Evolutionary conservation across 2,113 vertebrate genomes (phyloP).

Genomic region (Trichomycterus rosablanca): DNA sequence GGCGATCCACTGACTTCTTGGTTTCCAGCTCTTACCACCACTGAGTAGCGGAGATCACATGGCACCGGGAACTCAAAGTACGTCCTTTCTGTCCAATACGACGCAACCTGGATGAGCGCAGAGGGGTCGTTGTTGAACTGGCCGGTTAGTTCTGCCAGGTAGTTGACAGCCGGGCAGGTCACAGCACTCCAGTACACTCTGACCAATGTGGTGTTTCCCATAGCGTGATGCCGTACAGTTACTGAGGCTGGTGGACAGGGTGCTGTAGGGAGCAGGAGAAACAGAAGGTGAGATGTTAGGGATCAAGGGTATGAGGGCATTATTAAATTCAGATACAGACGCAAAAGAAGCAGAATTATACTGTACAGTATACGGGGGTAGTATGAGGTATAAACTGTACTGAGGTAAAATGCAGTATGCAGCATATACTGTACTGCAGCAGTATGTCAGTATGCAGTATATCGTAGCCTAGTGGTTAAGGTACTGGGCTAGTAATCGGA

Average conservation of each 20-base stretch:
- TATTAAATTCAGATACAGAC: too few relatives aligned
- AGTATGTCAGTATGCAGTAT: too few relatives aligned
- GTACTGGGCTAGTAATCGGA: too few relatives aligned
- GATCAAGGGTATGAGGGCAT: not conserved
- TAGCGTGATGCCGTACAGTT: slow-evolving; percentile 42
- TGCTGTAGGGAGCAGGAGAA: slow-evolving; percentile 45
- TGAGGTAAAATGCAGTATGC: too few relatives aligned
- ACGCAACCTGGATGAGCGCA: slow-evolving; percentile 50
- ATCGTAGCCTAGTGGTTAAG: too few relatives aligned
- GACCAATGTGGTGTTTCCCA: slow-evolving; percentile 47
- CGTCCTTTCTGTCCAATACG: slow-evolving; percentile 60
- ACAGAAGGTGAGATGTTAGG: not conserved
- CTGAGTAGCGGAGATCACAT: slow-evolving; percentile 60
- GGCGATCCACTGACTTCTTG: slow-evolving; percentile 53
- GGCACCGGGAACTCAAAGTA: slow-evolving; percentile 68
- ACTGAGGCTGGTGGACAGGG: slow-evolving; percentile 61
- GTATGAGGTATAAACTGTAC: too few relatives aligned
- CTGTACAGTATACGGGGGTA: too few relatives aligned
- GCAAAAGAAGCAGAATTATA: too few relatives aligned
- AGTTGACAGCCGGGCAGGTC: slow-evolving; percentile 54
- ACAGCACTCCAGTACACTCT: slow-evolving; percentile 55
- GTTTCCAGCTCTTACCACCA: slow-evolving; percentile 60
- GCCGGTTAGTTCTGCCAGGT: slow-evolving; percentile 55
- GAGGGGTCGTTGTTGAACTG: slow-evolving; percentile 49
- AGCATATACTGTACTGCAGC: too few relatives aligned